Percentiles rank a stretch among this genome's conserved stretches.
Evolutionary conservation across 2,888 invertebrate species (phyloP).

Genomic region (Drosophila nr. perissopoda): DNA sequence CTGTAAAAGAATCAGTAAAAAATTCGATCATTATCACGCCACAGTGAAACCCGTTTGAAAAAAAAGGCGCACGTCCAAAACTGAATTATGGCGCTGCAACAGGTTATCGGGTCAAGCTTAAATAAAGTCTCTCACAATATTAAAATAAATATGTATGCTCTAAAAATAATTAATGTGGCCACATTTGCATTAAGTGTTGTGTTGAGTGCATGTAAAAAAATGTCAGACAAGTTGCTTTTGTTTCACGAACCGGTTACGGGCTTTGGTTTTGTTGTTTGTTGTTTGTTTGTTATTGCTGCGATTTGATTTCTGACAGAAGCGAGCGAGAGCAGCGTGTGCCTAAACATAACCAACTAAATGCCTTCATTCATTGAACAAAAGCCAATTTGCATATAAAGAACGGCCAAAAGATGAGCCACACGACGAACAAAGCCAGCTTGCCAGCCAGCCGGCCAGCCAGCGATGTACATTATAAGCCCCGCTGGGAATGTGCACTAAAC

Average conservation of each 20-base stretch:
- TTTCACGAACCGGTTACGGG: constrained; percentile 55
- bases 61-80: not conserved
- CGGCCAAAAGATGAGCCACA: constrained; percentile 26
- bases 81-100: not conserved
- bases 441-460: not conserved
- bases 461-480: not conserved
- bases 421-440: constrained; percentile 18
- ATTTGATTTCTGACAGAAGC: constrained; percentile 22
- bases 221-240: constrained; percentile 7
- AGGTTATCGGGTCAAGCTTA: constrained; percentile 13
- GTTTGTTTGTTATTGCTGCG: constrained; percentile 17
- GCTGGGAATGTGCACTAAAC: not conserved
- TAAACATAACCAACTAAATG: constrained; percentile 25
- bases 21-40: not conserved
- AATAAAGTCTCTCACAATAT: not conserved
- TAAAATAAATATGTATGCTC: not conserved
- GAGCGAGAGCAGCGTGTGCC: constrained; percentile 34
- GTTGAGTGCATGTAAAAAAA: constrained; percentile 1
- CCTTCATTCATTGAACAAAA: constrained; percentile 40
- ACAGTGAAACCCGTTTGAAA: constrained; percentile 12
- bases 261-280: constrained; percentile 16
- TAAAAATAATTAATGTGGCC: not conserved
- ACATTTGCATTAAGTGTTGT: constrained; percentile 8
- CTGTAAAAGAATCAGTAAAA: not conserved
- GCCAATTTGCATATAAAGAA: constrained; percentile 52